Percentiles rank a stretch among this genome's conserved stretches.
phyloP scores from a whole-genome alignment of 2,888 invertebrate species.

The Aleiodes alternator region DNA sequence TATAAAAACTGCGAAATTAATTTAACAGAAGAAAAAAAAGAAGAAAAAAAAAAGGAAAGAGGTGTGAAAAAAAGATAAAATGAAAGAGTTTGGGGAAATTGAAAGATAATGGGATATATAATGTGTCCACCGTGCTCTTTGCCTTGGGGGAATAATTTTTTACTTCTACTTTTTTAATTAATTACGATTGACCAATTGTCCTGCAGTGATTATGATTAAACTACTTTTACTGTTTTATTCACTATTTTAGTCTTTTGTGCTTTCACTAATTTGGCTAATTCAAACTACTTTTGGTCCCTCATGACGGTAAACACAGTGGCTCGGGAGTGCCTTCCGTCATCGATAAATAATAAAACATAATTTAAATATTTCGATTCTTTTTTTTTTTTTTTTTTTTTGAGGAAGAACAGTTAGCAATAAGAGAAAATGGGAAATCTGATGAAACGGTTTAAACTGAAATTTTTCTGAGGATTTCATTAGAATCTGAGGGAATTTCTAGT shows the following conservation, averaged over 20 bases:
- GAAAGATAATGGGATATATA: neutral
- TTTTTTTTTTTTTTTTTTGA: too few relatives aligned
- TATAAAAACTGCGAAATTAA: constrained; percentile 65
- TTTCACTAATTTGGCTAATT: neutral
- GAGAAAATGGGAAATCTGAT: neutral
- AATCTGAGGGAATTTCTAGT: too few relatives aligned
- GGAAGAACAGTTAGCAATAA: too few relatives aligned
- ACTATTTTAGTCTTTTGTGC: neutral
- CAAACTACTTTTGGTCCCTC: constrained; percentile 25
- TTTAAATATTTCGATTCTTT: neutral
- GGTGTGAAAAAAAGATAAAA: neutral
- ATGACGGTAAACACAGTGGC: constrained; percentile 50
- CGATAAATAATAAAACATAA: constrained; percentile 41
- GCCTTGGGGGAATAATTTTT: constrained; percentile 18
- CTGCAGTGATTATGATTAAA: constrained; percentile 32
- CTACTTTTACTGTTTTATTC: constrained; percentile 1
- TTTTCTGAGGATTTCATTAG: too few relatives aligned
- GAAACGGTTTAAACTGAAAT: too few relatives aligned
- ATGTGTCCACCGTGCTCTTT: constrained; percentile 33
- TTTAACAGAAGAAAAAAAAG: constrained; percentile 57
- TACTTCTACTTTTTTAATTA: too few relatives aligned
- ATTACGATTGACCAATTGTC: neutral
- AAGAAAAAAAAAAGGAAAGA: constrained; percentile 8
- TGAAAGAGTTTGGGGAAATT: neutral
- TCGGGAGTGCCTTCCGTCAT: constrained; percentile 43